Percentiles rank a stretch among this genome's conserved stretches.
Evolutionary conservation across 2,797 vertebrate species (phyloP).

Genomic region (Acridotheres tristis): DNA sequence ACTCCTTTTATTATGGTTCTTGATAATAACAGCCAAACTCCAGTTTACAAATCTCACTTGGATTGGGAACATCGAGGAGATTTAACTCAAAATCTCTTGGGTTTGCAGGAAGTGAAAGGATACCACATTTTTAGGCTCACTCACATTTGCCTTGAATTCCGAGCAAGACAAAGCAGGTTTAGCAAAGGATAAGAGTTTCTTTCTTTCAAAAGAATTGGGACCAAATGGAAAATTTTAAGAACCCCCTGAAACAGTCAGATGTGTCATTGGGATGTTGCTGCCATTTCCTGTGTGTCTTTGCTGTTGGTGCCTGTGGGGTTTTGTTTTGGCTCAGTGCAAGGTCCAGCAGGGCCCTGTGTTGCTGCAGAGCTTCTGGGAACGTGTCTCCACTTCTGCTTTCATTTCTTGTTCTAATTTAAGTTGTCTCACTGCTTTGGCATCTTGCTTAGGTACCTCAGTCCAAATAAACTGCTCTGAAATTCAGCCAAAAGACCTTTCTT

Average conservation of each 20-base stretch:
- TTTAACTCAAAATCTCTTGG: neutral
- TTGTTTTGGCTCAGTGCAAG: rapidly evolving
- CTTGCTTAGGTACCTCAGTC: neutral
- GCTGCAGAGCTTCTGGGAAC: neutral
- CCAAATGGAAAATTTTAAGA: neutral
- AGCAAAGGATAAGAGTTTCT: neutral
- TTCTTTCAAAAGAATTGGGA: neutral
- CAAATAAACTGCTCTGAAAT: neutral
- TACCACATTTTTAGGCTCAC: neutral
- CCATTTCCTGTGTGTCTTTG: rapidly evolving
- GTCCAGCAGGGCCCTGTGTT: neutral
- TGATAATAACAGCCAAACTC: neutral
- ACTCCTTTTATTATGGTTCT: neutral
- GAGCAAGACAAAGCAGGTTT: neutral
- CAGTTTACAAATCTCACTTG: rapidly evolving
- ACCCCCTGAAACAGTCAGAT: neutral
- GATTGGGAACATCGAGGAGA: rapidly evolving
- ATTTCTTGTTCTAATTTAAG: neutral
- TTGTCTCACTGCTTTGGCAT: neutral
- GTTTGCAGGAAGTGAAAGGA: neutral
- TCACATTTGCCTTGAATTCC: neutral
- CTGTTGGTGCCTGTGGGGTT: neutral
- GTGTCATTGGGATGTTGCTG: neutral
- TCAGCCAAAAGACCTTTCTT: neutral
- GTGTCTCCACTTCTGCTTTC: neutral